Base-by-base conservation (phyloP, 2,888 invertebrate species). In the Geotrupes spiniger region DNA sequence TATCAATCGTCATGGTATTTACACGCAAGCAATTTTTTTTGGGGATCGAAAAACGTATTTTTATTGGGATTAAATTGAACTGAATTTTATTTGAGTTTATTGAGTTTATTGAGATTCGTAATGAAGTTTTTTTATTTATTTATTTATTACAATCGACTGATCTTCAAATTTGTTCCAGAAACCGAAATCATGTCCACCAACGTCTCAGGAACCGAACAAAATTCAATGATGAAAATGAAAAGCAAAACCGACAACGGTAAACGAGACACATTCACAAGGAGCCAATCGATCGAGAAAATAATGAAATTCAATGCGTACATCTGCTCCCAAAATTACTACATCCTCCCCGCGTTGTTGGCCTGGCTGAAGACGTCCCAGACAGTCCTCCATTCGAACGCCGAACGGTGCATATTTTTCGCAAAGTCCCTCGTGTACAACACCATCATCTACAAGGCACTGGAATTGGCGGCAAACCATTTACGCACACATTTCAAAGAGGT, bases 251-350 rank as follows among this genome's bases (percentile, higher is more conserved):
- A 4, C 21, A n/a, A n/a, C n/a, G n/a, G n/a, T n/a, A 21, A 21
- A 6, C 3, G 21, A 21, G 21, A 21, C 3, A 21, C 21, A 6
- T 21, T 71, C 25, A 63, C 62, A 11, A 57, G 71, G 5, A 63
- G 63, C 6, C 53, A 66, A 1, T 70, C 70, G 4, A 58, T 71
- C 21, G 69, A 70, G 15, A 67, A 64, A 44, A 65, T 71, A 48
- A 63, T 54, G 36, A 60, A 63, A 33, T 65, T 70, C 60, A 70
- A 71, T 61, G 60, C 57, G n/a, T 69, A 62, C 59, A 66, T 71
- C 10, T 71, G 70, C 51, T 64, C 68, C 4, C 69, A 69, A 45
- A 66, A 69, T 47, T 70, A 60, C 54, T 66, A 59, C 58, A 56
- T 70, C 14, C 54, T 71, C 1, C 70, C 71, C 5, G 63, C 66